These are phyloP conservation scores for Pipistrellus kuhlii DNA, from an alignment of 2,797 vertebrate species.

Conservation along the genomic window DNA sequence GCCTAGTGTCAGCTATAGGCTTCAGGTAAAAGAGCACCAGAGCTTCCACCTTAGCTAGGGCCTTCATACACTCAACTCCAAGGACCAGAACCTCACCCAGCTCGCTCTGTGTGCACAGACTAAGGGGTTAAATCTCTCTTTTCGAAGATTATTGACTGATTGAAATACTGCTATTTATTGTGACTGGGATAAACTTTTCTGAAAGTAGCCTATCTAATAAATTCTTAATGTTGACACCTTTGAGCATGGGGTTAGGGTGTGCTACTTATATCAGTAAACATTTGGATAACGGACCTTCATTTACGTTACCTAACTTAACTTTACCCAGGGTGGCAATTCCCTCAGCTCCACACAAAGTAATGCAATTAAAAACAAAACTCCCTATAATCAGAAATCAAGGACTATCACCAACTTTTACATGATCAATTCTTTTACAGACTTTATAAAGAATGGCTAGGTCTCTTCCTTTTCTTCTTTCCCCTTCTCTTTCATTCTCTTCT, in stretches of 20 bases:
- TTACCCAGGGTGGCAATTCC: not conserved
- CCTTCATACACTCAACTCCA: not conserved
- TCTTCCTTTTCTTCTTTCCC: not conserved
- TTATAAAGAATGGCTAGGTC: not conserved
- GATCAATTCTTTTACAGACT: not conserved
- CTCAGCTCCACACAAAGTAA: not conserved
- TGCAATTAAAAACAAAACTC: not conserved
- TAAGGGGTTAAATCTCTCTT: not conserved
- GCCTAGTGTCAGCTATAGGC: not conserved
- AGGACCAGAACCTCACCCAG: not conserved
- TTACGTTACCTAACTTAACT: not conserved
- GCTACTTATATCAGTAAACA: not conserved
- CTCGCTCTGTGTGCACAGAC: not conserved
- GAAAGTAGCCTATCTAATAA: not conserved
- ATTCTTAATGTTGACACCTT: constrained; percentile 15
- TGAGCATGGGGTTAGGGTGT: not conserved
- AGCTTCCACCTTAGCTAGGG: not conserved
- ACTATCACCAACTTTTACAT: not conserved
- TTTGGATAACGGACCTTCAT: not conserved
- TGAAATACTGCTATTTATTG: not conserved
- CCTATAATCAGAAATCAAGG: constrained; percentile 17
- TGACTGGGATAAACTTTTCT: not conserved
- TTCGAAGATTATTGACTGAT: not conserved
- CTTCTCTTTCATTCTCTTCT: not conserved
- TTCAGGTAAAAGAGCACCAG: not conserved